phyloP scores from a whole-genome alignment of 53 echinoderm and acorn worm species.

The Zoroaster sp. region DNA sequence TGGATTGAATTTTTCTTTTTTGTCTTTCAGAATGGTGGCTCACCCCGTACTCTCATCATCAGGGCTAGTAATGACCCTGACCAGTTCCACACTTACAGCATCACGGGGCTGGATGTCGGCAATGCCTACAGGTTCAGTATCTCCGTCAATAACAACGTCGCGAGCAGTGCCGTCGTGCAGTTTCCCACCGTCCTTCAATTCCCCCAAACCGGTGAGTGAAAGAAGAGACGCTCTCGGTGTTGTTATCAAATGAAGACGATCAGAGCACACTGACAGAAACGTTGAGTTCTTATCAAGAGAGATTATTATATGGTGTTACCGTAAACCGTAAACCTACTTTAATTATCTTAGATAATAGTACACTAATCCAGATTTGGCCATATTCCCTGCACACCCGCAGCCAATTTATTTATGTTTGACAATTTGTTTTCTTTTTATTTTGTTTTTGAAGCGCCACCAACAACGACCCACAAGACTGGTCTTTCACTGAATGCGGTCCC shows the following conservation, averaged over 20 bases:
- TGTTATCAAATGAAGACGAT: no score
- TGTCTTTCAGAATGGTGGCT: neutral
- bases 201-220: conserved; percentile 33
- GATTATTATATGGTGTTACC: no score
- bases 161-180: neutral
- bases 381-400: no score
- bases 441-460: conserved; percentile 29
- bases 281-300: no score
- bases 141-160: conserved; percentile 8
- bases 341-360: no score
- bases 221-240: no score
- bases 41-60: neutral
- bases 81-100: neutral
- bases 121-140: neutral
- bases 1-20: neutral
- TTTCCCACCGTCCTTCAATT: neutral
- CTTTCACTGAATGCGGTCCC: neutral
- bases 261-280: no score
- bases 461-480: neutral
- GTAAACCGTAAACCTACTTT: no score
- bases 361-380: no score
- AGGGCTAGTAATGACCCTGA: neutral
- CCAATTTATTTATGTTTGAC: neutral
- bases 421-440: neutral
- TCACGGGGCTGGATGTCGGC: conserved; percentile 20